Base-by-base conservation (phyloP, 2,797 vertebrate genomes). In the Acrossocheilus fasciatus region DNA sequence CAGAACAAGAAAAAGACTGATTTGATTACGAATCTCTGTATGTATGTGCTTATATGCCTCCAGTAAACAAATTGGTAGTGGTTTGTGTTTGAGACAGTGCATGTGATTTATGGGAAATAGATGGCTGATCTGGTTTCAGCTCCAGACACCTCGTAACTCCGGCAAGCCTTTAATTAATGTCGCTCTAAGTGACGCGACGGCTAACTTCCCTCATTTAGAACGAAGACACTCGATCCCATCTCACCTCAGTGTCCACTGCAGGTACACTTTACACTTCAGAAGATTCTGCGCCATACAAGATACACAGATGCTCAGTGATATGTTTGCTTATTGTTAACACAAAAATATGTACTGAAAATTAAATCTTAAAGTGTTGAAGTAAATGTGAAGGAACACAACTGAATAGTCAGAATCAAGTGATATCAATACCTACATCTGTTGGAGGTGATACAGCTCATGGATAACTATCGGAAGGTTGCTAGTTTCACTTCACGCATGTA, bases 61-160 rank as follows among this genome's bases (percentile, higher is more conserved):
- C 30, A 64, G 30, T 47, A 50, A 41, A 86, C 7, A n/a, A 34
- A 73, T 36, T 74, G 17, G 20, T 54, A 57, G 59, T 68, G 69
- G 68, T 69, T 66, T 17, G 6, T 11, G 30, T 84, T 69, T 69
- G 62, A 45, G 62, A 70, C 59, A 92, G 94, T 93, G 92, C 95
- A 96, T 97, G 97, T 97, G 97, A 97, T 98, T 97, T 97, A 97
- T 96, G 96, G 90, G 93, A 92, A 91, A 92, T 93, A 95, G 95
- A 95, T 91, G 93, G 92, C 84, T 94, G 95, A 95, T 98, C 96
- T 89, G 92, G 93, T 97, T 97, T 96, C 97, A 94, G 91, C 89
- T 93, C 94, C 94, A 95, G 95, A 97, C 95, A 97, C 96, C 95
- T 92, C 87, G 95, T 97, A 95, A 96, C 95, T 94, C 93, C 92